These are phyloP conservation scores for Rhodeus uyekii DNA, from an alignment of 2,797 vertebrate genomes.

Conservation along the genomic window DNA sequence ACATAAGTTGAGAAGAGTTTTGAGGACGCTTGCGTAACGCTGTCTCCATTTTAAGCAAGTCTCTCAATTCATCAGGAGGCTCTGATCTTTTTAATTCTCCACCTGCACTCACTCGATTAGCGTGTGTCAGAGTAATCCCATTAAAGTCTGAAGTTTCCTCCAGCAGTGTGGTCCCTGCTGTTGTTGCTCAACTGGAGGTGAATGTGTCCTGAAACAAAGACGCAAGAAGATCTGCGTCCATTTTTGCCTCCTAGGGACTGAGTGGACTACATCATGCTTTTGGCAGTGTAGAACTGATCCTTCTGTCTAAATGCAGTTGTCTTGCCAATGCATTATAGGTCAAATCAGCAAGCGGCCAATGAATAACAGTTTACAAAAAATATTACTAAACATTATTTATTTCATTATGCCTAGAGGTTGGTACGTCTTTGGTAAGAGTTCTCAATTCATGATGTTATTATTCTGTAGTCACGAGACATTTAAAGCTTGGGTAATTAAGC, in stretches of 20 bases:
- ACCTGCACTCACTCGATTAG: constrained; percentile 49
- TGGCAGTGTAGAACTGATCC: neutral
- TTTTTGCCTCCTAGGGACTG: constrained; percentile 3
- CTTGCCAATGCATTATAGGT: neutral
- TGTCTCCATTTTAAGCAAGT: neutral
- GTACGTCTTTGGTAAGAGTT: neutral
- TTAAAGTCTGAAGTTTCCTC: constrained; percentile 46
- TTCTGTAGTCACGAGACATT: neutral
- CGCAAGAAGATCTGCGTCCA: neutral
- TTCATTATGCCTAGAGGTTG: neutral
- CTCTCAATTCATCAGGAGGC: neutral
- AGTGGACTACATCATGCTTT: neutral
- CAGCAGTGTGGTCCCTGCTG: constrained; percentile 1
- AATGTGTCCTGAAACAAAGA: constrained; percentile 30
- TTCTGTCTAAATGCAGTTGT: neutral
- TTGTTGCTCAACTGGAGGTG: constrained; percentile 11
- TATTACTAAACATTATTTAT: neutral
- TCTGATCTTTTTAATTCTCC: constrained; percentile 50
- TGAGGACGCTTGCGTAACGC: neutral
- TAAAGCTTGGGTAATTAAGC: neutral
- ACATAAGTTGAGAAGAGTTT: neutral
- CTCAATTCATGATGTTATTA: neutral
- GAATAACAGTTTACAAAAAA: neutral
- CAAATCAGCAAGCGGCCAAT: neutral
- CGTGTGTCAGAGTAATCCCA: constrained; percentile 41